Evolutionary conservation across 35 echinoderm and acorn worm species (phyloP), one percentile per base, ranked within the genome.

Genomic region (Antedon bifida): DNA sequence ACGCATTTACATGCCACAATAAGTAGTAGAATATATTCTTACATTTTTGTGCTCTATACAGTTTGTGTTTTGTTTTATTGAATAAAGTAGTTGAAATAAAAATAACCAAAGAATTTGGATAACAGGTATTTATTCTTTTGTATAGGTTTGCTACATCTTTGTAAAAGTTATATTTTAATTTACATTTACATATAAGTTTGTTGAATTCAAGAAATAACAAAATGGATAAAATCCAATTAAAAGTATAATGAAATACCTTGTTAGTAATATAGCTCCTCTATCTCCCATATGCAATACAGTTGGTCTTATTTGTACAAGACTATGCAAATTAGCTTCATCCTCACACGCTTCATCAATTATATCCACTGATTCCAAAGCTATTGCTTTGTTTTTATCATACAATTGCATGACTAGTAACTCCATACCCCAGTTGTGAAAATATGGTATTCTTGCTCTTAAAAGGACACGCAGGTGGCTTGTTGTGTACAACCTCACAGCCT

Each of bases 261-360:
- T 91, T 32, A 91, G 75, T 5, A 96, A 78, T 13, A 97, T 78
- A 28, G 87, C 87, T 44, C 93, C 93, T 36, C 87, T 91, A 76
- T 97, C 93, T 0, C 93, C 93, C 79, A 97, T 91, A 79, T 97
- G 93, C 3, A 97, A 83, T 29, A 97, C 42, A 12, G 93, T 89
- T 0, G 93, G 93, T 75, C 93, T 89, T 31, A 92, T 92, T 74
- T 92, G 90, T 11, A 92, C 90, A 30, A 92, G 88, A 46, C 86
- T 89, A 31, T 92, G 90, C 0, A 92, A 87, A 51, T 92, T 89
- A 17, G 90, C 82, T 46, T 97, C 93, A 33, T 91, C 93, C 75
- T 97, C 93, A 45, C 93, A 97, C 0, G 93, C 93, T 78, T 97
- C 93, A 32, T 97, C 93, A 17, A 97, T 84, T 33, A 97, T 87